Conservation (phyloP, 2,113 vertebrate species). For the Syngnathus typhle region DNA sequence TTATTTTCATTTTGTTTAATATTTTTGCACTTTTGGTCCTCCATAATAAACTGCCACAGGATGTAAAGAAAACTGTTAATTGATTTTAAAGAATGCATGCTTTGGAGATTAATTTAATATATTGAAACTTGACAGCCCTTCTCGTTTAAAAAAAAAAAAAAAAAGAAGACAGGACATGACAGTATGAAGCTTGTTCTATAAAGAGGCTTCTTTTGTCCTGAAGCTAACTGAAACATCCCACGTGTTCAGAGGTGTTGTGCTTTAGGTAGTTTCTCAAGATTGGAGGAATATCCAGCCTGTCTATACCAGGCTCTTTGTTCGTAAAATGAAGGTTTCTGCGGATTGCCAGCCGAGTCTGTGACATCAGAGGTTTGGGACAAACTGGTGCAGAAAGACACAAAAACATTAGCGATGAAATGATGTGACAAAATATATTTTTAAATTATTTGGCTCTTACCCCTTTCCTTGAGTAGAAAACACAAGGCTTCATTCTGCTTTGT, state of each 20-base stretch:
- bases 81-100: too few relatives aligned
- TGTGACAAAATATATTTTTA: too few relatives aligned
- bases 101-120: too few relatives aligned
- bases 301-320: conserved; percentile 46
- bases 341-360: conserved; percentile 77
- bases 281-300: conserved; percentile 75
- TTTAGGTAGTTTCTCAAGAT: conserved; percentile 80
- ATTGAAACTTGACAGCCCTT: too few relatives aligned
- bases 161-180: too few relatives aligned
- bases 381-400: conserved; percentile 60
- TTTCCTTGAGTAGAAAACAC: conserved; percentile 77
- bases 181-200: too few relatives aligned
- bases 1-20: too few relatives aligned
- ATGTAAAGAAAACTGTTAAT: too few relatives aligned
- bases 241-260: conserved; percentile 58
- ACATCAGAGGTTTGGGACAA: conserved; percentile 84
- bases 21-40: too few relatives aligned
- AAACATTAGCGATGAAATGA: not conserved
- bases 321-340: conserved; percentile 63
- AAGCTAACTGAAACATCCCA: conserved; percentile 4
- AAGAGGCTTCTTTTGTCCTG: not conserved
- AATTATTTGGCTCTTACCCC: conserved; percentile 71
- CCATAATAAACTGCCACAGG: too few relatives aligned
- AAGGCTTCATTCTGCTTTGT: conserved; percentile 72
- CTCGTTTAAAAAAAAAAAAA: too few relatives aligned